These are phyloP conservation scores for Orientallactaga bullata DNA, from an alignment of 2,113 vertebrate genomes.

Conservation along the genomic window DNA sequence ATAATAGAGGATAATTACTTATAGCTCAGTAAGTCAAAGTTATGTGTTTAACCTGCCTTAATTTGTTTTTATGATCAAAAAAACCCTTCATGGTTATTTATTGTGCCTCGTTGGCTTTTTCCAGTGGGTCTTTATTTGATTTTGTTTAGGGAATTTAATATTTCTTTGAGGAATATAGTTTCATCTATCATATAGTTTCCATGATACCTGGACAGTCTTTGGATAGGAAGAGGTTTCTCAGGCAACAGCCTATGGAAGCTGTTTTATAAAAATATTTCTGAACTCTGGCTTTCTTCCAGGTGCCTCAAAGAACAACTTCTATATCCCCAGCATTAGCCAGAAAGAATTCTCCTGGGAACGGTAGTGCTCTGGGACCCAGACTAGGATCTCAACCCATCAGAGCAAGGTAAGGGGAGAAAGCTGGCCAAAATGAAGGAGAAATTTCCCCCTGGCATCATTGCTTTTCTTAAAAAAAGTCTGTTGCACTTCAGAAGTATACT, in stretches of 20 bases:
- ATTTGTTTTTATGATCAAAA: constrained; percentile 16
- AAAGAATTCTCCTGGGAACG: constrained; percentile 97
- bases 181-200: neutral
- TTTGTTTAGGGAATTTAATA: constrained; percentile 8
- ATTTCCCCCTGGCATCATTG: rapidly evolving
- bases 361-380: constrained; percentile 92
- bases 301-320: constrained; percentile 99
- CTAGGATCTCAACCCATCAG: constrained; percentile 95
- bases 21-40: neutral
- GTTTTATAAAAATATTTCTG: constrained; percentile 28
- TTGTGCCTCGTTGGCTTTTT: neutral
- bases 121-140: neutral
- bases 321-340: constrained; percentile 98
- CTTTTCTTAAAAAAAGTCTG: neutral
- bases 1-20: neutral
- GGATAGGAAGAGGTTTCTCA: neutral
- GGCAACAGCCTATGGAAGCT: neutral
- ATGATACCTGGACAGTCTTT: neutral
- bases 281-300: constrained; percentile 87
- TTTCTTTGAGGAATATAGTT: neutral
- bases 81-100: neutral
- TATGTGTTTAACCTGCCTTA: neutral
- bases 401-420: constrained; percentile 90
- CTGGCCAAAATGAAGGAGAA: neutral
- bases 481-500: neutral